Conservation (phyloP, 2,888 invertebrate genomes). For the Blastobasis adustella region DNA sequence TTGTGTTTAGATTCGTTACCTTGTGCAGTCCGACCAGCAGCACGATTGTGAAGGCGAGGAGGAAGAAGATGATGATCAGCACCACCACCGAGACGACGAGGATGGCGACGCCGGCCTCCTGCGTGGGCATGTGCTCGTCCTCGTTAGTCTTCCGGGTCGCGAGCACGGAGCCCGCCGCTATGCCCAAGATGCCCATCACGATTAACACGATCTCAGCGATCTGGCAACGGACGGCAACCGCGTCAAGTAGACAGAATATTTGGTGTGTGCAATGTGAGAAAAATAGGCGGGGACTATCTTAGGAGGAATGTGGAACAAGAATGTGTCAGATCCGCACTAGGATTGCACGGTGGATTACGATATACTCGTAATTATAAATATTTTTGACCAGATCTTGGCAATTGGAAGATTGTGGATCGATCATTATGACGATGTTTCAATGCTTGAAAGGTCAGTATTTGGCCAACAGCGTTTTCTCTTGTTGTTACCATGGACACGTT, state of each 20-base stretch:
- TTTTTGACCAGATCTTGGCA: too few relatives aligned
- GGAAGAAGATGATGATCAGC: constrained; percentile 5
- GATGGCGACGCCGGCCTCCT: constrained; percentile 1
- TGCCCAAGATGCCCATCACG: background rate
- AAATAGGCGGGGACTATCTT: too few relatives aligned
- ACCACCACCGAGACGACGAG: constrained; percentile 13
- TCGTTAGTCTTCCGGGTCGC: background rate
- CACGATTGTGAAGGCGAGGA: constrained; percentile 11
- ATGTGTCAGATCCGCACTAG: too few relatives aligned
- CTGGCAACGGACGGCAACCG: background rate
- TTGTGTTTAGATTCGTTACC: constrained; percentile 8
- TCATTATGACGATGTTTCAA: too few relatives aligned
- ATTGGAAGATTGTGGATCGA: too few relatives aligned
- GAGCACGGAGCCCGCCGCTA: background rate
- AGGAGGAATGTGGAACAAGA: too few relatives aligned
- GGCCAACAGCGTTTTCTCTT: too few relatives aligned
- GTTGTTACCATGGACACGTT: too few relatives aligned
- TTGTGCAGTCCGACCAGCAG: constrained; percentile 21
- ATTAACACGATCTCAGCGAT: constrained; percentile 1
- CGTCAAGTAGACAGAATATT: background rate
- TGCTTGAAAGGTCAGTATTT: too few relatives aligned
- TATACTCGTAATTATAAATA: too few relatives aligned
- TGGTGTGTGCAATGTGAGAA: too few relatives aligned
- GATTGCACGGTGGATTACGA: too few relatives aligned
- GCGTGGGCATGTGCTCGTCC: background rate